Evolutionary conservation across 1,140 invertebrate species (phyloP), one percentile per base, ranked within the genome.

Genomic region (Carposina sasakii): DNA sequence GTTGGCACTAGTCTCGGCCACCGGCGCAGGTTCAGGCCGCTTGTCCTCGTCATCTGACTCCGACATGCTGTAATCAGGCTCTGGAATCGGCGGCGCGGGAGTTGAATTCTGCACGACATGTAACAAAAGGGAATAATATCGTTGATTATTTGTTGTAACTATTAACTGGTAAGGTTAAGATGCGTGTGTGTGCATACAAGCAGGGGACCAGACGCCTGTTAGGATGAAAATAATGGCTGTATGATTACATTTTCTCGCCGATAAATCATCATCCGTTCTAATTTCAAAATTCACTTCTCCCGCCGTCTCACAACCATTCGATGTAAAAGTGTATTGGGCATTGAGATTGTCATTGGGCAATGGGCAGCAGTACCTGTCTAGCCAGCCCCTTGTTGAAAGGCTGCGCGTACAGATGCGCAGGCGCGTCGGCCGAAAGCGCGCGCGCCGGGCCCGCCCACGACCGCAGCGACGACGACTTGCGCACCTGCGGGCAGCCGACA

Each of bases 11-110:
- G 89, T 90, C 64, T 90, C 90, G 1, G 86, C 75, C 22, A 62
- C 60, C 15, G 68, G 52, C 12, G 57, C 47, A 17, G 62, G 59
- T 49, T 85, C 84, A 33, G 72, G 23, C 44, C 70, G 69, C 36
- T 67, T 63, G 88, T 89, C 42, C 30, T 90, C 89, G 20, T 89
- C 90, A 47, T 90, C 90, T 0, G 91, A 93, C 65, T 94, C 93
- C 44, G 91, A 93, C 65, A 93, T 89, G 75, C 92, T 95, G 81
- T 96, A 96, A 79, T 96, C 95, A 0, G 94, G 94, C 66, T 96
- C 94, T 0, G 94, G 95, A 48, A 96, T 96, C 2, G 92, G 92
- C 8, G 94, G 94, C 52, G 83, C 76, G 12, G 74, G 72, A 9
- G 81, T 82, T 16, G 84, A 86, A 45, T 76, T 86, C 84, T 86